Evolutionary conservation across 1,140 invertebrate species (phyloP).

Genomic region (Ectropis grisescens): DNA sequence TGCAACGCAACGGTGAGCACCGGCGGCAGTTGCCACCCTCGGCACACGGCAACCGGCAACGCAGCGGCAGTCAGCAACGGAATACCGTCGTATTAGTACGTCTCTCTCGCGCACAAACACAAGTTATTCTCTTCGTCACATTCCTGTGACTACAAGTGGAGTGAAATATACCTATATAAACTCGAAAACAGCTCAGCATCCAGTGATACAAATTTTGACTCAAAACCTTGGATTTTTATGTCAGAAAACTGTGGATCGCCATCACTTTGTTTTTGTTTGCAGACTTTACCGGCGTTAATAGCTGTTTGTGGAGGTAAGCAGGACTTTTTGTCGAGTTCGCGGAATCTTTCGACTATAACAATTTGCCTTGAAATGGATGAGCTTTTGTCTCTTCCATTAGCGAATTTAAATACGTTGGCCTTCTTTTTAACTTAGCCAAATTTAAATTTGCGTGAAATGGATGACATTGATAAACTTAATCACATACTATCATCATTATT

Average conservation of each 20-base stretch:
- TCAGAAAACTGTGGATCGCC: slow-evolving; percentile 8
- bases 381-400: slow-evolving; percentile 5
- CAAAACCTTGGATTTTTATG: slow-evolving; percentile 12
- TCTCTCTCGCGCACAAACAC: slow-evolving; percentile 20
- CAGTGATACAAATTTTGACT: slow-evolving; percentile 15
- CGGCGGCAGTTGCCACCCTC: slow-evolving; percentile 5
- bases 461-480: no score
- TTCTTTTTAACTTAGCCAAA: no score
- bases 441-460: no score
- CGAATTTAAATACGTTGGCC: no score
- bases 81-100: slow-evolving; percentile 26
- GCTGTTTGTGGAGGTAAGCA: slow-evolving; percentile 50
- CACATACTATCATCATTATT: no score
- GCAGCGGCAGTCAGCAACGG: slow-evolving; percentile 31
- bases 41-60: slow-evolving; percentile 4
- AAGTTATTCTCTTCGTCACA: slow-evolving; percentile 52
- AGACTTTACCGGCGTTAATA: slow-evolving; percentile 41
- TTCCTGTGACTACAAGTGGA: slow-evolving; percentile 41
- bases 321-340: slow-evolving; percentile 39
- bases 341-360: slow-evolving; percentile 2
- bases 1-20: slow-evolving; percentile 8
- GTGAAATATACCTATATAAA: slow-evolving; percentile 25
- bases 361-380: slow-evolving; percentile 5
- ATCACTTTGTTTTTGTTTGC: slow-evolving; percentile 29
- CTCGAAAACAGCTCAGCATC: slow-evolving; percentile 10